Evolutionary conservation across 2,113 vertebrate genomes (phyloP).

Genomic region (Sus scrofa): T2T-Sscrofa CM000820.6:91501001-91501500

Average conservation of each 20-base stretch:
- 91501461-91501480: not conserved
- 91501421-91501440: not conserved
- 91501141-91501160: not conserved
- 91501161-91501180: not conserved
- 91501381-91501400: not conserved
- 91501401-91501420: not conserved
- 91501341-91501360: not conserved
- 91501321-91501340: not conserved
- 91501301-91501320: constrained; percentile 23
- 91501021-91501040: not conserved
- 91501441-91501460: constrained; percentile 1
- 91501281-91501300: constrained; percentile 51
- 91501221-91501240: constrained; percentile 33
- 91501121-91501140: not conserved
- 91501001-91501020: not conserved
- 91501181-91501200: constrained; percentile 23
- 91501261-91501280: not conserved
- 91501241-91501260: constrained; percentile 63
- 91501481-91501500: not conserved
- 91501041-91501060: not conserved
- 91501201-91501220: constrained; percentile 35
- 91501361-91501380: constrained; percentile 12
- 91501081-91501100: not conserved
- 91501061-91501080: not conserved
- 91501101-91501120: not conserved